Evolutionary conservation across 2,888 invertebrate species (phyloP).

Genomic region (Trachelus iudaicus): DNA sequence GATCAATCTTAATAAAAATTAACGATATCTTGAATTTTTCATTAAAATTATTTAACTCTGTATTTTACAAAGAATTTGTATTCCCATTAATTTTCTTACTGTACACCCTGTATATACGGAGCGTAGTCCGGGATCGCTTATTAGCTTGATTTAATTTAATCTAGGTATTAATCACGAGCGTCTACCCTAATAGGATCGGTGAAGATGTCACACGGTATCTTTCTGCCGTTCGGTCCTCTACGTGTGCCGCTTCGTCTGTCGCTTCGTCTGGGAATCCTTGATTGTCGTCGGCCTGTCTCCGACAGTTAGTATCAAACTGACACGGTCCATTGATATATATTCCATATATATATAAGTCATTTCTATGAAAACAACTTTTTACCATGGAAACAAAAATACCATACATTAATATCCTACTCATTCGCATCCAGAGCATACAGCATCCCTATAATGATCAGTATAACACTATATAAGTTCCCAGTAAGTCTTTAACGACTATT

Average conservation of each 20-base stretch:
- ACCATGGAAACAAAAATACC: not conserved
- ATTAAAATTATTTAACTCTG: not conserved
- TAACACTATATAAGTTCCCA: not conserved
- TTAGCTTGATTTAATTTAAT: slow-evolving; percentile 60
- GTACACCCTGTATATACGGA: not conserved
- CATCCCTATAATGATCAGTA: not conserved
- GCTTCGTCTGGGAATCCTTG: slow-evolving; percentile 1
- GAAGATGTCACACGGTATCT: slow-evolving; percentile 51
- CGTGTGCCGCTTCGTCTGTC: not conserved
- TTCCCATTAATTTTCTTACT: not conserved
- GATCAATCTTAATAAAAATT: too few relatives aligned
- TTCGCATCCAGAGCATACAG: not conserved
- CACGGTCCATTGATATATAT: not conserved
- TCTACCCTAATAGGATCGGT: slow-evolving; percentile 45
- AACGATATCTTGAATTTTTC: not conserved
- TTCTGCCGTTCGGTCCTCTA: slow-evolving; percentile 7
- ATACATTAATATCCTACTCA: not conserved
- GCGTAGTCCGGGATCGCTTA: slow-evolving; percentile 37
- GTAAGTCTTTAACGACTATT: not conserved
- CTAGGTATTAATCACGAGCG: slow-evolving; percentile 53
- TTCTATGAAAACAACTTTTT: not conserved
- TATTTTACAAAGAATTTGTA: not conserved
- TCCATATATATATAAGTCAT: not conserved
- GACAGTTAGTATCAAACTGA: not conserved
- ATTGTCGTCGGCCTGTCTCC: slow-evolving; percentile 4